Evolutionary conservation across 2,113 vertebrate species (phyloP).

Genomic region (Prunella himalayana): DNA sequence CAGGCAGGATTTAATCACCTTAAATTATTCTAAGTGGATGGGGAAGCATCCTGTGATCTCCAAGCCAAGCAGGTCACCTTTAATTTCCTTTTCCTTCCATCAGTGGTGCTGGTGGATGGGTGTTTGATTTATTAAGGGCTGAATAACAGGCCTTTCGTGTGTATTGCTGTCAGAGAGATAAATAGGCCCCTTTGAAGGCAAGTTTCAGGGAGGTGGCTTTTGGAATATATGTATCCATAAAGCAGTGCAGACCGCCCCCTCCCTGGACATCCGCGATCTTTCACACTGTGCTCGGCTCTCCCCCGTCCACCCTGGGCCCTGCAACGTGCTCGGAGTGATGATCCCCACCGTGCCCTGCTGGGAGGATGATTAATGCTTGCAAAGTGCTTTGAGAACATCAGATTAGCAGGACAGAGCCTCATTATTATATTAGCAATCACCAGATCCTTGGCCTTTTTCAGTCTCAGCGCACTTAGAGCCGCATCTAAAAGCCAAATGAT

Average conservation of each 20-base stretch:
- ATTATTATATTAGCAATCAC: constrained; percentile 55
- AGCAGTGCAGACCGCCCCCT: not conserved
- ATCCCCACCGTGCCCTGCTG: not conserved
- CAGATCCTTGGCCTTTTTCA: constrained; percentile 11
- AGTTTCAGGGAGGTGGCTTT: not conserved
- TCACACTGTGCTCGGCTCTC: fast-evolving
- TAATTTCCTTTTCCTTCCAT: constrained; percentile 53
- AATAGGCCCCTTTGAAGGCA: constrained; percentile 17
- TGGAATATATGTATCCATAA: not conserved
- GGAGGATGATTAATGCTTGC: constrained; percentile 39
- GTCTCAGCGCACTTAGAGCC: not conserved
- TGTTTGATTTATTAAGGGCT: constrained; percentile 38
- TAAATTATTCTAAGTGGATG: constrained; percentile 7
- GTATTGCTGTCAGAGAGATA: constrained; percentile 24
- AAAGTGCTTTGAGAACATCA: constrained; percentile 63
- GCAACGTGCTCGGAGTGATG: not conserved
- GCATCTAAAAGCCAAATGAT: constrained; percentile 29
- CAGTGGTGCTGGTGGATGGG: not conserved
- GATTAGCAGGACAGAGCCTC: constrained; percentile 56
- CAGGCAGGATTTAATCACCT: not conserved
- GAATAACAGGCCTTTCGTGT: not conserved
- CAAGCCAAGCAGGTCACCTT: not conserved
- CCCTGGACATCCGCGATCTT: not conserved
- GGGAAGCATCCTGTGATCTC: constrained; percentile 21
- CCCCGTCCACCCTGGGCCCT: not conserved